phyloP scores from a whole-genome alignment of 2,797 vertebrate species.

The Carcharodon carcharias region DNA sequence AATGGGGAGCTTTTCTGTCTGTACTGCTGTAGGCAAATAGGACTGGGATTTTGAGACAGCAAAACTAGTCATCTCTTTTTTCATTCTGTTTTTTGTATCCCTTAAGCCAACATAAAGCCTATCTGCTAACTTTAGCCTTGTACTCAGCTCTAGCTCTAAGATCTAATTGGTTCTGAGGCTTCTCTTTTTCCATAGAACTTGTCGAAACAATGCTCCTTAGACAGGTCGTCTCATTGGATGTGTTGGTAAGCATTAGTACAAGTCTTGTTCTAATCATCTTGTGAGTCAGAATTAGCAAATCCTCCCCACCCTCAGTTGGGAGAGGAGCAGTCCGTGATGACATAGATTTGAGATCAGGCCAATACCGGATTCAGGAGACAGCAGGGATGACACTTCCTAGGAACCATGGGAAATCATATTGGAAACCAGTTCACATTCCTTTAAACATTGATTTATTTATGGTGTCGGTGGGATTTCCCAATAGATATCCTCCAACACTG shows the following conservation, averaged over 20 bases:
- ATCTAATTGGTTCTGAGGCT: not conserved
- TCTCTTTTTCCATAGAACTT: no score
- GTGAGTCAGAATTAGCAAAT: not conserved
- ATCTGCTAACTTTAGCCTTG: not conserved
- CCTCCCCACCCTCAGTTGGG: not conserved
- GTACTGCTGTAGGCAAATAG: not conserved
- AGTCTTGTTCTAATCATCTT: not conserved
- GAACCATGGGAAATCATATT: not conserved
- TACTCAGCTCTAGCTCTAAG: not conserved
- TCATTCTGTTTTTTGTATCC: not conserved
- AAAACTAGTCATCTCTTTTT: not conserved
- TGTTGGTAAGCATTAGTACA: no score
- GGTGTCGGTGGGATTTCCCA: not conserved
- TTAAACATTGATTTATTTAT: not conserved
- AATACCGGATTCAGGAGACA: not conserved
- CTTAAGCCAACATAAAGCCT: not conserved
- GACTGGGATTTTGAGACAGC: not conserved
- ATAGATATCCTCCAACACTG: not conserved
- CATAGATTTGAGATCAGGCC: not conserved
- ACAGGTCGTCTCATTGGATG: not conserved
- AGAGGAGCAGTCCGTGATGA: not conserved
- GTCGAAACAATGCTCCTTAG: not conserved
- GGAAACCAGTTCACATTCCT: not conserved
- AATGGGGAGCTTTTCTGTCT: not conserved
- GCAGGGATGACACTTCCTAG: not conserved